These are phyloP conservation scores for Catocala sponsa DNA, from an alignment of 2,888 invertebrate genomes.

Conservation along the genomic window DNA sequence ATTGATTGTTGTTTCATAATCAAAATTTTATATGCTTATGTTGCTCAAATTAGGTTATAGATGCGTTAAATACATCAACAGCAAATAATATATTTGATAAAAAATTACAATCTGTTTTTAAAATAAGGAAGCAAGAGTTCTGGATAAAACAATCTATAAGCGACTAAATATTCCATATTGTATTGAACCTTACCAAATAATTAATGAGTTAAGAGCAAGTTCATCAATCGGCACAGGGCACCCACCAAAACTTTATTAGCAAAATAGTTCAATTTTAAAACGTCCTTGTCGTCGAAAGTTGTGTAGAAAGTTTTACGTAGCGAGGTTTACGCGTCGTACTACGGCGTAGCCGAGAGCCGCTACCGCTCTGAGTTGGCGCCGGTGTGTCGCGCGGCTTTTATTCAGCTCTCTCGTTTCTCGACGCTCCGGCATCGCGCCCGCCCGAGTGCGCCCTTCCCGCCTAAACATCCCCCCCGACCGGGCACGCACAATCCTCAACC, in stretches of 20 bases:
- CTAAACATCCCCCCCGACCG: conserved; percentile 42
- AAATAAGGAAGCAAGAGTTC: neutral
- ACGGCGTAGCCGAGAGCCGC: conserved; percentile 67
- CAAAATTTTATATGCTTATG: too few species aligned
- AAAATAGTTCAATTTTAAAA: conserved; percentile 28
- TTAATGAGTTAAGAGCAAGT: conserved; percentile 28
- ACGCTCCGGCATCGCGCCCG: conserved; percentile 37
- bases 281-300: conserved; percentile 54
- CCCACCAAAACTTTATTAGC: conserved; percentile 37
- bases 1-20: too few species aligned
- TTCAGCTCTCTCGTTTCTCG: conserved; percentile 30
- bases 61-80: too few species aligned
- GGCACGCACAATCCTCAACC: conserved; percentile 34
- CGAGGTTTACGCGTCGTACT: conserved; percentile 57
- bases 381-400: conserved; percentile 73
- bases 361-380: conserved; percentile 71
- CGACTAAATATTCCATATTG: conserved; percentile 24
- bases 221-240: conserved; percentile 35
- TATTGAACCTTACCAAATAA: conserved; percentile 51
- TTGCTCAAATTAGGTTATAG: too few species aligned
- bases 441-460: conserved; percentile 47
- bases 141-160: conserved; percentile 13
- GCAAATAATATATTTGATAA: too few species aligned
- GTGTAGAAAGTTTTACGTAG: conserved; percentile 64
- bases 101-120: neutral